Evolutionary conservation across 2,113 vertebrate genomes (phyloP).

Genomic region (Machaerirhynchus nigripectus): DNA sequence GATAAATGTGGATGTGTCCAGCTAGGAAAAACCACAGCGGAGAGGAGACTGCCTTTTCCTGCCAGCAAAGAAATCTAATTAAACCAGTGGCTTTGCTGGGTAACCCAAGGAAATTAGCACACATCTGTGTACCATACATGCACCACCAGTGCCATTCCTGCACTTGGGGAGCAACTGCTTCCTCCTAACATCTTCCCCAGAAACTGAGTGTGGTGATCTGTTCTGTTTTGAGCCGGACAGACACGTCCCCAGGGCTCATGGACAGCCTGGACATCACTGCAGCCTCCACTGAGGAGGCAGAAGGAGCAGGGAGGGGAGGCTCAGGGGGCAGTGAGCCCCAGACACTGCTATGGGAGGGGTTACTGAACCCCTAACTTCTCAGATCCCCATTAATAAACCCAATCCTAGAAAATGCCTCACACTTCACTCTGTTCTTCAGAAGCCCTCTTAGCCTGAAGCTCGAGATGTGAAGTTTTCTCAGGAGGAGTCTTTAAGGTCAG

Average conservation of each 20-base stretch:
- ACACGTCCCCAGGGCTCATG: fast-evolving
- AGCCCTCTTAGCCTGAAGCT: background rate
- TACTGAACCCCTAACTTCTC: background rate
- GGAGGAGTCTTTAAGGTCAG: background rate
- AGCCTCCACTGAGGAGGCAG: background rate
- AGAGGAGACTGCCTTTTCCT: slow-evolving; percentile 28
- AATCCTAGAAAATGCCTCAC: background rate
- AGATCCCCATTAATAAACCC: background rate
- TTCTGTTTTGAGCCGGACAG: background rate
- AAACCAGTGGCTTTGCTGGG: slow-evolving; percentile 12
- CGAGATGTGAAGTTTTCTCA: background rate
- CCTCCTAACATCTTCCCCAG: background rate
- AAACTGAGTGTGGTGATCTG: background rate
- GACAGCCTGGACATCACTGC: background rate
- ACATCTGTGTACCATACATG: slow-evolving; percentile 9
- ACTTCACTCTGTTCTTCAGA: background rate
- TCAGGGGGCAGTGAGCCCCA: background rate
- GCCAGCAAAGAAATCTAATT: slow-evolving; percentile 31
- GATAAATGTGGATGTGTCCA: slow-evolving; percentile 20
- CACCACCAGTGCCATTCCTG: background rate
- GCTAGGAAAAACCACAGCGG: background rate
- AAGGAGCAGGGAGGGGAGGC: background rate
- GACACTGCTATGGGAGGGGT: background rate
- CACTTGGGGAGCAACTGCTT: background rate
- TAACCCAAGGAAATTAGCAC: slow-evolving; percentile 18